These are phyloP conservation scores for Furcula furcula DNA, from an alignment of 2,888 invertebrate species.

Conservation along the genomic window DNA sequence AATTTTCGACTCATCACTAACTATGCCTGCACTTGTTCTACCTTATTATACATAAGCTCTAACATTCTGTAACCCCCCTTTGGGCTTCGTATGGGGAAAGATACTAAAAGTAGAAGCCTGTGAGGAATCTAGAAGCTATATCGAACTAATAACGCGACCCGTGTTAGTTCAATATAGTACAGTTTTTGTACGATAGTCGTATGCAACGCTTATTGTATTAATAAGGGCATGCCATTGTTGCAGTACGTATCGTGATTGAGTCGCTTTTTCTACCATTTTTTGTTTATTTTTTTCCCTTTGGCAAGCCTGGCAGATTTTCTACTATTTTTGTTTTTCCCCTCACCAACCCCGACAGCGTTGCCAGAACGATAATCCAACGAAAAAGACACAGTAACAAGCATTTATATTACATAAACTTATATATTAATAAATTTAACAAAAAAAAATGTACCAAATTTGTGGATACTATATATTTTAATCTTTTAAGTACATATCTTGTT, in stretches of 20 bases:
- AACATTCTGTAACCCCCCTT: constrained; percentile 58
- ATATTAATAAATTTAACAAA: too few species aligned
- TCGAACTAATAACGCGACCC: constrained; percentile 36
- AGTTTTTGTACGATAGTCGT: constrained; percentile 62
- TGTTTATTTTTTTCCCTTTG: constrained; percentile 26
- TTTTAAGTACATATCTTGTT: constrained; percentile 78
- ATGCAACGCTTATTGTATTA: constrained; percentile 81
- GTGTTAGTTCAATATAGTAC: constrained; percentile 60
- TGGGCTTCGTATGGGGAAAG: constrained; percentile 45
- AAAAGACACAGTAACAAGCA: constrained; percentile 77
- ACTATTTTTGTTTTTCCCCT: constrained; percentile 46
- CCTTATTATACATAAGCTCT: constrained; percentile 62
- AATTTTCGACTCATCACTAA: constrained; percentile 81
- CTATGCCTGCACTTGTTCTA: constrained; percentile 51
- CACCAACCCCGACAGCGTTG: constrained; percentile 54
- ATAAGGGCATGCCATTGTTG: constrained; percentile 79
- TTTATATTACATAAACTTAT: constrained; percentile 60
- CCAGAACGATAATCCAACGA: constrained; percentile 64
- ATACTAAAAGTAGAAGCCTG: constrained; percentile 45
- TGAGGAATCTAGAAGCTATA: constrained; percentile 37
- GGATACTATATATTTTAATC: constrained; percentile 62
- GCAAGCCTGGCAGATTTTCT: constrained; percentile 41
- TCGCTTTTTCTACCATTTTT: constrained; percentile 45
- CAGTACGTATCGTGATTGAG: constrained; percentile 80
- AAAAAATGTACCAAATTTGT: constrained; percentile 67